Evolutionary conservation across 1,140 invertebrate species (phyloP).

Genomic region (Euwallacea similis): DNA sequence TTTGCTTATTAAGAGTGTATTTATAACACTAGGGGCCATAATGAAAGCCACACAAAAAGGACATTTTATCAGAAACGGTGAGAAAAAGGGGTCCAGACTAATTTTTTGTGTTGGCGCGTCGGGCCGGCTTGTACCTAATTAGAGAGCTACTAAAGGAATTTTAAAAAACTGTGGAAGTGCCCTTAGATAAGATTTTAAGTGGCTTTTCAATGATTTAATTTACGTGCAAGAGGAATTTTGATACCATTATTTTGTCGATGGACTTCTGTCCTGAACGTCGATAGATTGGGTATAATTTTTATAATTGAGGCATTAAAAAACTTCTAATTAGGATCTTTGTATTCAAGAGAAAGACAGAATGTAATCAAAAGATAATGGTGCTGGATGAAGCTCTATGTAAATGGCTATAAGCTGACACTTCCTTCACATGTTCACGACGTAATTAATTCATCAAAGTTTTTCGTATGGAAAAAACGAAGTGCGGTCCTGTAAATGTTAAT

Average conservation of each 20-base stretch:
- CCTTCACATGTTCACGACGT: too few species aligned
- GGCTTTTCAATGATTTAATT: slow-evolving; percentile 2
- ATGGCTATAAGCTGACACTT: too few species aligned
- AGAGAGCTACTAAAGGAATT: not conserved
- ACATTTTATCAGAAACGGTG: not conserved
- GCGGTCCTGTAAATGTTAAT: not conserved
- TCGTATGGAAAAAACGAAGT: too few species aligned
- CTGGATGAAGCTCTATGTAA: too few species aligned
- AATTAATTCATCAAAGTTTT: too few species aligned
- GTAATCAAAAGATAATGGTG: too few species aligned
- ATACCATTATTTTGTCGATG: too few species aligned
- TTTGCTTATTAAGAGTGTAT: slow-evolving; percentile 1
- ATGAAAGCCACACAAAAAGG: not conserved
- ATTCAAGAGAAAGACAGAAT: too few species aligned
- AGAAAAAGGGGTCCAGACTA: slow-evolving; percentile 1
- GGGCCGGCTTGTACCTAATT: not conserved
- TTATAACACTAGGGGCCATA: not conserved
- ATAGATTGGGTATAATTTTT: too few species aligned
- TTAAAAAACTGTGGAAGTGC: not conserved
- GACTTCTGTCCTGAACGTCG: too few species aligned
- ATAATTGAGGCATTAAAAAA: too few species aligned
- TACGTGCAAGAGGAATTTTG: not conserved
- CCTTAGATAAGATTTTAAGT: slow-evolving; percentile 4
- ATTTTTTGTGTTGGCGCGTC: not conserved
- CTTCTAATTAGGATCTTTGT: too few species aligned